A percentile compares a stretch with the other conserved stretches of the same genome.
Conservation (phyloP, 1,140 invertebrate genomes). For the Anastrepha obliqua region DNA sequence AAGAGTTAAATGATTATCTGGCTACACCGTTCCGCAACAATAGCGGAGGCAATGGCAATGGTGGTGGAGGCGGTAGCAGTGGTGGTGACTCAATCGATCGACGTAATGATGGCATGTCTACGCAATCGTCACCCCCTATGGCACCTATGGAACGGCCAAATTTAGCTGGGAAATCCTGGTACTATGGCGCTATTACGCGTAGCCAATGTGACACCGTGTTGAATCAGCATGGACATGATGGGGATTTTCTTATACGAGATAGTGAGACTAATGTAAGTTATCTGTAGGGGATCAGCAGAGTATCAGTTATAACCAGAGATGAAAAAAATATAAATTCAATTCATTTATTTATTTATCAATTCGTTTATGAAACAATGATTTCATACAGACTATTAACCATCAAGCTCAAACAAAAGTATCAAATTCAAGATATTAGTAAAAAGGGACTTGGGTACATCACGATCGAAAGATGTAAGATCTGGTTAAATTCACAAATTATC, state of each 20-base stretch:
- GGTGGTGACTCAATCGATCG: constrained; percentile 72
- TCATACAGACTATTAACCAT: no score
- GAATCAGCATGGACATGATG: constrained; percentile 95
- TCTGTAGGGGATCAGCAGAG: no score
- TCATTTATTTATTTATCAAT: no score
- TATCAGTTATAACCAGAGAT: no score
- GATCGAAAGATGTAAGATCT: no score
- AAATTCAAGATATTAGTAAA: no score
- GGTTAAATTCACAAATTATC: no score
- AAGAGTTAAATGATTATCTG: constrained; percentile 90
- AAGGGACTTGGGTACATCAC: no score
- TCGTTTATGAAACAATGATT: no score
- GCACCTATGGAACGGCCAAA: constrained; percentile 79
- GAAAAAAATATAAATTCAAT: no score
- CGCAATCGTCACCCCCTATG: constrained; percentile 61
- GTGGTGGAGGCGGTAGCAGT: constrained; percentile 64
- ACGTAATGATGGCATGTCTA: constrained; percentile 70
- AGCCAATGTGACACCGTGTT: constrained; percentile 96
- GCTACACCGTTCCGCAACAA: constrained; percentile 85
- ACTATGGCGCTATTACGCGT: constrained; percentile 95
- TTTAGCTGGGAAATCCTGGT: constrained; percentile 91
- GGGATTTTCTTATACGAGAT: constrained; percentile 98
- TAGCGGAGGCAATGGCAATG: constrained; percentile 74
- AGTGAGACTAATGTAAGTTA: constrained; percentile 97
- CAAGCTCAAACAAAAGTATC: no score